Percentiles rank a stretch among this genome's conserved stretches.
Evolutionary conservation across 2,888 invertebrate genomes (phyloP).

Genomic region (Leucophenga montana): DNA sequence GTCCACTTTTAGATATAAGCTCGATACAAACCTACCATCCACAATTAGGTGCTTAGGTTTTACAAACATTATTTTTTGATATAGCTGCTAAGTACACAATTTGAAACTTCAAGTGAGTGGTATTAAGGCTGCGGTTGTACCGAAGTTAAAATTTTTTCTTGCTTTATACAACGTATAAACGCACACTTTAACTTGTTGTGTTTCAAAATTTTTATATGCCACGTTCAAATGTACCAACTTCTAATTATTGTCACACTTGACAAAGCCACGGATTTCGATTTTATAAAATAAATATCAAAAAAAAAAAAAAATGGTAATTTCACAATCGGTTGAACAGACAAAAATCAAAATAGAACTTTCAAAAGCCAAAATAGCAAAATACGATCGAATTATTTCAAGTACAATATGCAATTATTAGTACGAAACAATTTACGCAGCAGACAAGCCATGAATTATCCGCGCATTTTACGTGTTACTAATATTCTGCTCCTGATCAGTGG

Average conservation of each 20-base stretch:
- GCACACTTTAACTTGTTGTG: neutral
- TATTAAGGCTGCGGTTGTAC: too few relatives aligned
- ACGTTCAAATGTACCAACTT: neutral
- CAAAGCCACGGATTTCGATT: neutral
- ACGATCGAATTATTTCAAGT: neutral
- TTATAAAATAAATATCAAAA: neutral
- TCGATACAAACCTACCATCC: too few relatives aligned
- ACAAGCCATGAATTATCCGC: slow-evolving; percentile 50
- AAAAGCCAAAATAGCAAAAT: neutral
- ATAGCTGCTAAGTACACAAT: too few relatives aligned
- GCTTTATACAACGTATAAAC: neutral
- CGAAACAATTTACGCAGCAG: neutral
- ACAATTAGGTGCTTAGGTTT: too few relatives aligned
- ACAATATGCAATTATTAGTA: neutral
- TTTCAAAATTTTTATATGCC: neutral
- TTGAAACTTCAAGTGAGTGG: too few relatives aligned
- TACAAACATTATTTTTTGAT: too few relatives aligned
- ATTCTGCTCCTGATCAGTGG: slow-evolving; percentile 48
- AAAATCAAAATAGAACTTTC: slow-evolving; percentile 22
- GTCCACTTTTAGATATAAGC: too few relatives aligned
- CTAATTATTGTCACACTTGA: too few relatives aligned
- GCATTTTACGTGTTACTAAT: slow-evolving; percentile 52
- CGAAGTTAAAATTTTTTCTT: too few relatives aligned
- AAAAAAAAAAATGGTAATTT: neutral
- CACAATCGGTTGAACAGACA: slow-evolving; percentile 18